phyloP scores from a whole-genome alignment of 2,797 vertebrate species.

The Corythornis leucogaster region DNA sequence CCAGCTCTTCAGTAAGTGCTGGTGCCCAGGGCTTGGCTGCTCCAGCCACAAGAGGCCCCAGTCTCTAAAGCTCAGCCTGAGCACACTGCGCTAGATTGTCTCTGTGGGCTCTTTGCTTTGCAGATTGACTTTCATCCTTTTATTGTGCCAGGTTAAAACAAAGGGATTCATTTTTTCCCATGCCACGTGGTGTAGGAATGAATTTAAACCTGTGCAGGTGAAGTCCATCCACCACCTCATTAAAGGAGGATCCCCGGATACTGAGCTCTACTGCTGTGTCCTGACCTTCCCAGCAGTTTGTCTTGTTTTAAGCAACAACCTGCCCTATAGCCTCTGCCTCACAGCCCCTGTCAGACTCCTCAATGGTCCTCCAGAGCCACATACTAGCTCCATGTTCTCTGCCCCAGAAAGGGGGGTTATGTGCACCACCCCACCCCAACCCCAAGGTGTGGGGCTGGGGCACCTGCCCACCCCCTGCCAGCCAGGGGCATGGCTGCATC shows the following conservation, averaged over 20 bases:
- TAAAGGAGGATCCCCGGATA: rapidly evolving
- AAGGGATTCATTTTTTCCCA: rapidly evolving
- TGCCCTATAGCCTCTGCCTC: not conserved
- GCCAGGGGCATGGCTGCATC: rapidly evolving
- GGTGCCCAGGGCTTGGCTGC: not conserved
- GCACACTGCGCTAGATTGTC: rapidly evolving
- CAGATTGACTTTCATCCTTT: not conserved
- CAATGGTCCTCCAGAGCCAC: rapidly evolving
- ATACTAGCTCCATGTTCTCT: not conserved
- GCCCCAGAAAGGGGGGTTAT: not conserved
- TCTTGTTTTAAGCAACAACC: not conserved
- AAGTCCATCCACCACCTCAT: rapidly evolving
- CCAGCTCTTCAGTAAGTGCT: rapidly evolving
- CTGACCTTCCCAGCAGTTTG: not conserved
- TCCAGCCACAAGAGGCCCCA: not conserved
- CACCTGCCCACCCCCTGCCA: not conserved
- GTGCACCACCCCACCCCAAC: no score
- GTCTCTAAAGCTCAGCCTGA: not conserved
- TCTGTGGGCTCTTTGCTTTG: not conserved
- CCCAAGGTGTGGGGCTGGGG: not conserved
- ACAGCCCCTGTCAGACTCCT: not conserved
- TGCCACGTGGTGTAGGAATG: not conserved
- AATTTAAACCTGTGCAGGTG: not conserved
- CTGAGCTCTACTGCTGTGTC: not conserved
- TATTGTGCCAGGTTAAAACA: not conserved